These are phyloP conservation scores for Erpetoichthys calabaricus DNA, from an alignment of 2,797 vertebrate genomes.

Conservation along the genomic window DNA sequence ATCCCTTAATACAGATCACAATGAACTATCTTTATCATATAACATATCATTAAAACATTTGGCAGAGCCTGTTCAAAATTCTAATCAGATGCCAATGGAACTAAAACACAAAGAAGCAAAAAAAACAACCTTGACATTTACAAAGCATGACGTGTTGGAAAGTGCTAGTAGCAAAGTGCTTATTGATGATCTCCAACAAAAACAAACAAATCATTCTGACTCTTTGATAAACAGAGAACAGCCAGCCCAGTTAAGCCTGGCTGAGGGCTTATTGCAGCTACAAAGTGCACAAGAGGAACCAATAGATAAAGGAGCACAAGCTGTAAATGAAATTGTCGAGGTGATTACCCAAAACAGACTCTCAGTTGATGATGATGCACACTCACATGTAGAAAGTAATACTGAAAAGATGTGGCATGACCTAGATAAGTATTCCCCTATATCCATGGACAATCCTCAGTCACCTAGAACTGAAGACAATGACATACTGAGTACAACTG, in stretches of 20 bases:
- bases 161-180: conserved; percentile 17
- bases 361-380: conserved; percentile 24
- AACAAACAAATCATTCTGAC: conserved; percentile 27
- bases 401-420: conserved; percentile 21
- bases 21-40: conserved; percentile 11
- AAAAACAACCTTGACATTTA: conserved; percentile 31
- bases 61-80: conserved; percentile 21
- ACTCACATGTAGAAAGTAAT: conserved; percentile 18
- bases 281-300: conserved; percentile 28
- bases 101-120: conserved; percentile 24
- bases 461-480: conserved; percentile 20
- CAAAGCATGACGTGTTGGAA: conserved; percentile 28
- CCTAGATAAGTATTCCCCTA: conserved; percentile 20
- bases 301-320: conserved; percentile 14
- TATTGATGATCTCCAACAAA: conserved; percentile 21
- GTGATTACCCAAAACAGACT: conserved; percentile 21
- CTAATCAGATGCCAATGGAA: conserved; percentile 17
- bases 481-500: conserved; percentile 20
- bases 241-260: conserved; percentile 18
- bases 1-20: conserved; percentile 20
- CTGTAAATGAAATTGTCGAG: conserved; percentile 21
- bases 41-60: conserved; percentile 10
- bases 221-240: conserved; percentile 29
- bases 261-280: conserved; percentile 38
- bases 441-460: conserved; percentile 20